Evolutionary conservation across 2,888 invertebrate genomes (phyloP).

Genomic region (Hyposoter dolosus): DNA sequence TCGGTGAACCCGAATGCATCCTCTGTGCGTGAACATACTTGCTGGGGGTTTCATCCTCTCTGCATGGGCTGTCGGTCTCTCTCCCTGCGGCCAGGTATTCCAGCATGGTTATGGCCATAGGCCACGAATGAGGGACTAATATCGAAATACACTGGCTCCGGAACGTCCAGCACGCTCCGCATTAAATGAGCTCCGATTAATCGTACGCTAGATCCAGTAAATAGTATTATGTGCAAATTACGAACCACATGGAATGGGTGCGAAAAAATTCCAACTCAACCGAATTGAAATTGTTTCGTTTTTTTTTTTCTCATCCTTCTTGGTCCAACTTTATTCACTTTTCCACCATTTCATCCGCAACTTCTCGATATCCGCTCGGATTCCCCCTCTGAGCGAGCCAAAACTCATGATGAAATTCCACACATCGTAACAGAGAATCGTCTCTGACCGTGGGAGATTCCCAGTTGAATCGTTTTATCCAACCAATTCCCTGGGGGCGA

Average conservation of each 20-base stretch:
- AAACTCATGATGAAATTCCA: constrained; percentile 65
- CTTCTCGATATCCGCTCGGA: not conserved
- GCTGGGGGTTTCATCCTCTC: constrained; percentile 1
- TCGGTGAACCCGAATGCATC: constrained; percentile 59
- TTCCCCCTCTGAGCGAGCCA: not conserved
- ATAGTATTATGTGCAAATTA: constrained; percentile 10
- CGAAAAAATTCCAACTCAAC: not conserved
- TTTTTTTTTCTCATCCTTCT: not conserved
- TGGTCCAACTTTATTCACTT: not conserved
- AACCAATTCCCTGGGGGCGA: constrained; percentile 64
- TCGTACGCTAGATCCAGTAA: constrained; percentile 27
- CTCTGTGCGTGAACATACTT: constrained; percentile 41
- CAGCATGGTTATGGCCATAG: constrained; percentile 56
- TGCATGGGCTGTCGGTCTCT: not conserved
- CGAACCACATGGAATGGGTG: not conserved
- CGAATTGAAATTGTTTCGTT: not conserved
- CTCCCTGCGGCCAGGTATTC: constrained; percentile 46
- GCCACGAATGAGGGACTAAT: constrained; percentile 57
- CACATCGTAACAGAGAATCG: constrained; percentile 45
- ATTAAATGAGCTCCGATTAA: constrained; percentile 55
- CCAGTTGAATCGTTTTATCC: constrained; percentile 63
- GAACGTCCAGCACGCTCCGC: constrained; percentile 30
- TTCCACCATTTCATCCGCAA: not conserved
- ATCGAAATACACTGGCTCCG: constrained; percentile 36
- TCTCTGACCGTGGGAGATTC: constrained; percentile 35